Evolutionary conservation across 2,113 vertebrate species (phyloP).

Genomic region (Hypanus sabinus): DNA sequence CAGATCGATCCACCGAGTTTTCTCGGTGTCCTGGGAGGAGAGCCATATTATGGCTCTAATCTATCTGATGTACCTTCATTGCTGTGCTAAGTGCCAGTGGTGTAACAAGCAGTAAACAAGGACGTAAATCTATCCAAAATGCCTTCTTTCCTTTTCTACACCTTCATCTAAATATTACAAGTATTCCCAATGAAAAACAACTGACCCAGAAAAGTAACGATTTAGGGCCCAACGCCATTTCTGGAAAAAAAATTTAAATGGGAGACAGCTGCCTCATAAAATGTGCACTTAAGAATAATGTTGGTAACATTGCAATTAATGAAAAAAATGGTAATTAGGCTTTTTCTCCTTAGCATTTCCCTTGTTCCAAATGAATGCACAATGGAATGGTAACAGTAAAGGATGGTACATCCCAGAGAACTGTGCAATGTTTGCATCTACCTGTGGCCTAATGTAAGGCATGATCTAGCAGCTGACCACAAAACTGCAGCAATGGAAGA

Average conservation of each 20-base stretch:
- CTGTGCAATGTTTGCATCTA: neutral
- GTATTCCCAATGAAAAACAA: neutral
- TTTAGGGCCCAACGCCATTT: neutral
- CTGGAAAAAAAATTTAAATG: neutral
- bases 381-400: neutral
- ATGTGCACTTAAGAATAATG: neutral
- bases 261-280: neutral
- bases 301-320: neutral
- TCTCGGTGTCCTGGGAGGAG: neutral
- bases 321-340: neutral
- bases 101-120: too few relatives aligned
- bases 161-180: neutral
- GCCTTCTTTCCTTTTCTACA: neutral
- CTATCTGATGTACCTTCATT: too few relatives aligned
- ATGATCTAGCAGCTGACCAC: neutral
- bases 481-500: neutral
- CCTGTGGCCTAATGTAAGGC: neutral
- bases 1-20: neutral
- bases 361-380: neutral
- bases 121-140: too few relatives aligned
- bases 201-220: neutral
- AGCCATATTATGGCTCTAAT: neutral
- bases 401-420: neutral
- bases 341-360: neutral
- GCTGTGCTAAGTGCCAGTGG: too few relatives aligned